These are phyloP conservation scores for Sinocyclocheilus maitianheensis DNA, from an alignment of 2,113 vertebrate genomes.

Conservation along the genomic window DNA sequence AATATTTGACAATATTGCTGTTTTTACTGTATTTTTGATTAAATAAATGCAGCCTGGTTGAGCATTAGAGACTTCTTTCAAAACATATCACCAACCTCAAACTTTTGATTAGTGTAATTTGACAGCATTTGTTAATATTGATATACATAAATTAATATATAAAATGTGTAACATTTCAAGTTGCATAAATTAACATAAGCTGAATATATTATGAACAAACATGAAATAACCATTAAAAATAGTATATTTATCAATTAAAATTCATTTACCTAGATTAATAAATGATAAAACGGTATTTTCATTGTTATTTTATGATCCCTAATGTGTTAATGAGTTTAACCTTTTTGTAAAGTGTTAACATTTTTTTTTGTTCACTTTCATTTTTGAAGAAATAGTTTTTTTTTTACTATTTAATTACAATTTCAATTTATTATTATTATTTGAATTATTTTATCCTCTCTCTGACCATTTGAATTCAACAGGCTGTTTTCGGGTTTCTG, in stretches of 20 bases:
- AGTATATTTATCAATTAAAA: neutral
- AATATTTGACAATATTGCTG: too few relatives aligned
- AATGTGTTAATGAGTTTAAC: neutral
- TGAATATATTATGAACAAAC: neutral
- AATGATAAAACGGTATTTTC: neutral
- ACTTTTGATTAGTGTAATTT: too few relatives aligned
- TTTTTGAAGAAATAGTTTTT: neutral
- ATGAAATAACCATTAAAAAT: neutral
- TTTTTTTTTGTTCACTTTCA: neutral
- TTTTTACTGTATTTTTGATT: too few relatives aligned
- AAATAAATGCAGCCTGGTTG: too few relatives aligned
- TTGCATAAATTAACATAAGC: neutral
- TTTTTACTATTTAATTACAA: neutral
- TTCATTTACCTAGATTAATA: neutral
- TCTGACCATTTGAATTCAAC: neutral
- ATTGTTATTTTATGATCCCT: neutral
- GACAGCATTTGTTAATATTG: too few relatives aligned
- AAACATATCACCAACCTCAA: too few relatives aligned
- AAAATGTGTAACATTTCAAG: neutral
- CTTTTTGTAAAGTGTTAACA: neutral
- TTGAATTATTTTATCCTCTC: neutral
- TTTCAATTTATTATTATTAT: neutral
- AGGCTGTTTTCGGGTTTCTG: too few relatives aligned
- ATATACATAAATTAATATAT: neutral
- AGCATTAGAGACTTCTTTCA: too few relatives aligned